Conservation (phyloP, 2,888 invertebrate genomes). For the Pheosia gnoma region DNA sequence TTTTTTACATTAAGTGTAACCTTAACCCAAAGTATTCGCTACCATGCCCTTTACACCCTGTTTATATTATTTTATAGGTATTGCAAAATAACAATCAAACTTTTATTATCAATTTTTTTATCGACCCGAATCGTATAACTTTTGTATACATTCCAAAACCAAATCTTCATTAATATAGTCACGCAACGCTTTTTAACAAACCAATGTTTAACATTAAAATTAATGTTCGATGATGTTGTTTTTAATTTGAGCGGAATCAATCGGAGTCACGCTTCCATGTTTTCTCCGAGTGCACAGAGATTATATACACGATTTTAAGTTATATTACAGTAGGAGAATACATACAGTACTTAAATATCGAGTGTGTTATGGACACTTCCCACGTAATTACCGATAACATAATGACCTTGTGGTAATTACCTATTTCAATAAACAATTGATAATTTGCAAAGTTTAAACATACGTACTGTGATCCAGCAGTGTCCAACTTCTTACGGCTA, state of each 20-base stretch:
- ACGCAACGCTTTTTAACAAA: background rate
- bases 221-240: slow-evolving; percentile 43
- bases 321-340: too few species aligned
- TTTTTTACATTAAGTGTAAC: too few species aligned
- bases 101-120: too few species aligned
- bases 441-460: too few species aligned
- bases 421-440: too few species aligned
- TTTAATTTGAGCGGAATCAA: slow-evolving; percentile 45
- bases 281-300: slow-evolving; percentile 30
- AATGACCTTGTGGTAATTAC: background rate
- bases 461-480: too few species aligned
- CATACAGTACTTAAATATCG: background rate
- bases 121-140: background rate
- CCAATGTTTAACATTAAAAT: slow-evolving; percentile 47
- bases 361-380: background rate
- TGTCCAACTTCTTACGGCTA: too few species aligned
- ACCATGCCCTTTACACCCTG: too few species aligned
- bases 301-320: too few species aligned
- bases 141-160: background rate
- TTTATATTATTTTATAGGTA: too few species aligned
- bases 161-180: background rate
- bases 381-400: background rate
- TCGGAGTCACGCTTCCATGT: slow-evolving; percentile 48
- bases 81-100: too few species aligned
- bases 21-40: too few species aligned